Evolutionary conservation across 2,797 vertebrate species (phyloP).

Genomic region (Pseudotriccus pelzelni): DNA sequence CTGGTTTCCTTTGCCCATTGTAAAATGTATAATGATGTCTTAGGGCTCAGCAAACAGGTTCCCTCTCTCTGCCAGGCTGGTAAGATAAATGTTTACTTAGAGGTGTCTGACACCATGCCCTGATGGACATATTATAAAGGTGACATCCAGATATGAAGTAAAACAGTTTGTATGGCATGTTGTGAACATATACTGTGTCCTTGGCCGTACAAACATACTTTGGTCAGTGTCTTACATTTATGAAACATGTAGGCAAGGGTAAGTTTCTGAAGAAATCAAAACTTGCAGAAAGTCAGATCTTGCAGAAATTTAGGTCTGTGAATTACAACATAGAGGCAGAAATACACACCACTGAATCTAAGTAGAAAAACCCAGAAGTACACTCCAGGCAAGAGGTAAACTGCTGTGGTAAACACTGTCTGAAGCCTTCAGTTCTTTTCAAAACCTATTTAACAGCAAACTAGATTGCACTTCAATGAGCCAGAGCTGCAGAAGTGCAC

Average conservation of each 20-base stretch:
- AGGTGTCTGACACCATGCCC: background rate
- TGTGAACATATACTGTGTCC: background rate
- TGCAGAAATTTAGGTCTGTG: background rate
- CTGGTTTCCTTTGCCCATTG: background rate
- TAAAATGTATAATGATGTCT: background rate
- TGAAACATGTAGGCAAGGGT: background rate
- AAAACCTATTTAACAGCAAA: background rate
- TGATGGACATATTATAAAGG: background rate
- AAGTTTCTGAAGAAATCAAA: background rate
- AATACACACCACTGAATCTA: background rate
- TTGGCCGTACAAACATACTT: background rate
- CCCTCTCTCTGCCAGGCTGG: background rate
- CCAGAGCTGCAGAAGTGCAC: background rate
- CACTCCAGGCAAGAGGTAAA: background rate
- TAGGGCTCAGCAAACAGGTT: background rate
- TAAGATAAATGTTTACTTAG: background rate
- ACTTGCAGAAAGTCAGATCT: background rate
- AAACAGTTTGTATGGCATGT: background rate
- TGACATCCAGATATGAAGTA: background rate
- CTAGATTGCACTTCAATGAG: background rate
- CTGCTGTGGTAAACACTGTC: background rate
- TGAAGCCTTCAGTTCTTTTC: background rate
- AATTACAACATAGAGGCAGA: background rate
- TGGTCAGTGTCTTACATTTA: background rate
- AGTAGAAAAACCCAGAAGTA: background rate